phyloP scores from a whole-genome alignment of 1,140 invertebrate genomes.

The Whitmania pigra region DNA sequence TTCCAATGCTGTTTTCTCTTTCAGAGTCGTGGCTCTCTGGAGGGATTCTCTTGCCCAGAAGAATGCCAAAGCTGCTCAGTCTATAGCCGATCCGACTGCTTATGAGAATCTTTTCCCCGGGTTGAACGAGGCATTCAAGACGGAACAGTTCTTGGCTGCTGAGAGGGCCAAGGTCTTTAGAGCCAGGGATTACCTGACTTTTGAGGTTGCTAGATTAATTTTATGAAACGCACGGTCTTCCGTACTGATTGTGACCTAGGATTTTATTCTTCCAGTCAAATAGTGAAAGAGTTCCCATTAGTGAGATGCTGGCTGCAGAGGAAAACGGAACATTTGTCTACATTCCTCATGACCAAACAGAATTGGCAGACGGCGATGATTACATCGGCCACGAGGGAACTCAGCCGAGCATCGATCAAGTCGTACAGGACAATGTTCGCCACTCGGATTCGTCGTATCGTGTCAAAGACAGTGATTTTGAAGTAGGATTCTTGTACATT shows the following conservation, averaged over 20 bases:
- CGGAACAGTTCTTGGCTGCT: conserved; percentile 48
- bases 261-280: conserved; percentile 48
- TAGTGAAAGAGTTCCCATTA: conserved; percentile 56
- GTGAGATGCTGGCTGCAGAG: conserved; percentile 56
- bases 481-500: too few relatives aligned
- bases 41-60: conserved; percentile 32
- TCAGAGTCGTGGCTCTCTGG: conserved; percentile 39
- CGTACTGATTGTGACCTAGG: background rate
- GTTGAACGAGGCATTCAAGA: conserved; percentile 58
- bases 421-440: background rate
- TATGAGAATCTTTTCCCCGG: conserved; percentile 95
- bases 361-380: conserved; percentile 13
- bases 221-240: background rate
- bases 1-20: background rate
- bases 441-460: background rate
- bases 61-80: conserved; percentile 66
- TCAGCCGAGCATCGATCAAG: background rate
- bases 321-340: conserved; percentile 46
- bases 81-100: conserved; percentile 81
- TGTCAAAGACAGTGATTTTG: too few relatives aligned
- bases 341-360: conserved; percentile 27
- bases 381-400: conserved; percentile 1
- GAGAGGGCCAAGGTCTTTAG: conserved; percentile 31
- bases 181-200: conserved; percentile 32
- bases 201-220: conserved; percentile 31